Percentiles rank a stretch among this genome's conserved stretches.
phyloP scores from a whole-genome alignment of 2,888 invertebrate genomes.

The Parnassius apollo region DNA sequence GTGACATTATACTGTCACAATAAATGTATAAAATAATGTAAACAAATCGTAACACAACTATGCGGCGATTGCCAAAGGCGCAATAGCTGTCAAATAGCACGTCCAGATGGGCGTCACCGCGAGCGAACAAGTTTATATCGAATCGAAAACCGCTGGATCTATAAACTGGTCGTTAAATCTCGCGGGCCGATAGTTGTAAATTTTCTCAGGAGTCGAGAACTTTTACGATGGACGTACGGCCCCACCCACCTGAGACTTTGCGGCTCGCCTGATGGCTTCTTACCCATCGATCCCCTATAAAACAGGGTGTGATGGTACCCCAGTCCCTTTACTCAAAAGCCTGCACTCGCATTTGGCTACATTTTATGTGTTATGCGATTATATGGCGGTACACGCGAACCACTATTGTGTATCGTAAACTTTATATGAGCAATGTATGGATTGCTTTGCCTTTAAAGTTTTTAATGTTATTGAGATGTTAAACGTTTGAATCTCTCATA shows the following conservation, averaged over 20 bases:
- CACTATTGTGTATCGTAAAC: conserved; percentile 21
- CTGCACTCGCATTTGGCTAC: conserved; percentile 32
- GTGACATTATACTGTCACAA: neutral
- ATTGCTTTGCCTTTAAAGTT: conserved; percentile 21
- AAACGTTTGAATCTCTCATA: conserved; percentile 8
- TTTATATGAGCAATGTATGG: conserved; percentile 20
- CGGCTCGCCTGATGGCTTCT: conserved; percentile 55
- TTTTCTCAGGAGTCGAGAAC: conserved; percentile 62
- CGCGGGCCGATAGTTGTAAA: conserved; percentile 73
- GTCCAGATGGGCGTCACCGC: conserved; percentile 54
- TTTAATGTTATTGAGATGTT: conserved; percentile 25
- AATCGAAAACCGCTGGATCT: conserved; percentile 72
- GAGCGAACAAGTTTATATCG: conserved; percentile 69
- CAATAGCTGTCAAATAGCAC: conserved; percentile 45
- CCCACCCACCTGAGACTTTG: conserved; percentile 72
- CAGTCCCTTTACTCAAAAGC: conserved; percentile 39
- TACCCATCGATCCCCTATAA: conserved; percentile 61
- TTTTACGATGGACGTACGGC: conserved; percentile 71
- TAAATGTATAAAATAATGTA: neutral
- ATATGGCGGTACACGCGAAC: conserved; percentile 11
- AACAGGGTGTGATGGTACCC: conserved; percentile 43
- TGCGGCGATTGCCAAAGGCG: conserved; percentile 26
- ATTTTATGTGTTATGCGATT: conserved; percentile 23
- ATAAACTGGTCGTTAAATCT: conserved; percentile 79
- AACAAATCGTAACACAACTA: conserved; percentile 14